phyloP scores from a whole-genome alignment of 64 coral and sea anemone genomes.

The Trachythela sp. region DNA sequence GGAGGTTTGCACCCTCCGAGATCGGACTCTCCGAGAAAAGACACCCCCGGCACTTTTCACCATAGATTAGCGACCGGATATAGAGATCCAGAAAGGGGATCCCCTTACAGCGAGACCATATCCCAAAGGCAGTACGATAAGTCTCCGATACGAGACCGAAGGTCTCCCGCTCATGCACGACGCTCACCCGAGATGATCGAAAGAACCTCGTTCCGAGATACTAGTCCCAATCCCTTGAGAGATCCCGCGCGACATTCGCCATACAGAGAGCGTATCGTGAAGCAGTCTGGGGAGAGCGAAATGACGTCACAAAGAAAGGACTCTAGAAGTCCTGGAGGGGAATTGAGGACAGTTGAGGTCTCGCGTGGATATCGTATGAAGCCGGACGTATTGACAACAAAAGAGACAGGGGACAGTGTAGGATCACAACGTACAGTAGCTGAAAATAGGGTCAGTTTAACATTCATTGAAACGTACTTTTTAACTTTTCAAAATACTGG shows the following conservation, averaged over 20 bases:
- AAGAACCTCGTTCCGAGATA: not conserved
- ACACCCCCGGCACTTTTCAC: not conserved
- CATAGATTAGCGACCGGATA: not conserved
- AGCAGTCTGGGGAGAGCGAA: not conserved
- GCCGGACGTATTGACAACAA: not conserved
- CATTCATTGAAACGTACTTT: not conserved
- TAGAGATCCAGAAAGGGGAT: not conserved
- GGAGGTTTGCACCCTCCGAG: not conserved
- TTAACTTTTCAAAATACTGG: not conserved
- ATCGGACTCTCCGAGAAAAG: not conserved
- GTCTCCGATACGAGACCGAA: not conserved
- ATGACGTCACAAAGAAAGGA: not conserved
- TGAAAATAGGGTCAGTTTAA: not conserved
- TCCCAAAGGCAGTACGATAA: not conserved
- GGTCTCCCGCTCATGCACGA: not conserved
- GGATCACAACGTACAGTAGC: not conserved
- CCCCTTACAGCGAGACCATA: not conserved
- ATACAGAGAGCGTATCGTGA: not conserved
- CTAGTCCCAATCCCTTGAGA: not conserved
- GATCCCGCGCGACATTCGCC: not conserved
- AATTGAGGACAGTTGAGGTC: not conserved
- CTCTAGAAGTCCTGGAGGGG: not conserved
- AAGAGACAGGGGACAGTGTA: not conserved
- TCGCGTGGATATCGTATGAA: slow-evolving; percentile 1
- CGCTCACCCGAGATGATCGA: not conserved